These are phyloP conservation scores for Clunio marinus DNA, from an alignment of 2,888 invertebrate species.

Conservation along the genomic window DNA sequence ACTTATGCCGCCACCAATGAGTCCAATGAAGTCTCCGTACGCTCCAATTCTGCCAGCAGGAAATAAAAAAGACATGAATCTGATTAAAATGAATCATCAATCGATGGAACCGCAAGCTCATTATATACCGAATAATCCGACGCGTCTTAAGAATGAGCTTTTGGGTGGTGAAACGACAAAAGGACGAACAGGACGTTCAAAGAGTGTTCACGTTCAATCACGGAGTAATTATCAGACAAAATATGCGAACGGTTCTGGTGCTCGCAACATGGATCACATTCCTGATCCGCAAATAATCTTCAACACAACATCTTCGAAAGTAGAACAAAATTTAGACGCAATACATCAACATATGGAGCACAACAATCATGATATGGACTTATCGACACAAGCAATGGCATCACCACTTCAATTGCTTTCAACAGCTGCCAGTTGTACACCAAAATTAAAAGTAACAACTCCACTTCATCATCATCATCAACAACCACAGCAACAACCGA, in stretches of 20 bases:
- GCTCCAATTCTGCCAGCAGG: background rate
- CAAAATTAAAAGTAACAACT: constrained; percentile 25
- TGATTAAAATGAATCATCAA: constrained; percentile 31
- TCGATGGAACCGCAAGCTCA: constrained; percentile 30
- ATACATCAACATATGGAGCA: background rate
- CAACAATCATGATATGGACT: constrained; percentile 23
- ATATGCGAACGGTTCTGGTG: constrained; percentile 30
- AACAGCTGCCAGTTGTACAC: constrained; percentile 36
- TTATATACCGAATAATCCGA: constrained; percentile 21
- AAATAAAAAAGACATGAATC: constrained; percentile 20
- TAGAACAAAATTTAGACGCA: background rate
- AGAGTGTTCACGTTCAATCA: background rate
- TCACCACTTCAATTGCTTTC: constrained; percentile 33
- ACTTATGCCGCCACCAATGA: constrained; percentile 27
- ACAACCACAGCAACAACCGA: constrained; percentile 43
- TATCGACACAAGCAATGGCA: constrained; percentile 25
- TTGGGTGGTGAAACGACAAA: constrained; percentile 14
- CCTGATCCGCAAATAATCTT: constrained; percentile 38
- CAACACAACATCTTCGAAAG: constrained; percentile 17
- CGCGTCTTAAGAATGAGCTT: constrained; percentile 9
- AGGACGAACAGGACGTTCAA: background rate
- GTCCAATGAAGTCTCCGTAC: constrained; percentile 8
- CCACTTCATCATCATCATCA: constrained; percentile 40
- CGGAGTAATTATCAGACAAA: background rate
- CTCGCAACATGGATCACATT: constrained; percentile 33